Evolutionary conservation across 1,140 invertebrate genomes (phyloP).

Genomic region (Coenobita brevimanus): DNA sequence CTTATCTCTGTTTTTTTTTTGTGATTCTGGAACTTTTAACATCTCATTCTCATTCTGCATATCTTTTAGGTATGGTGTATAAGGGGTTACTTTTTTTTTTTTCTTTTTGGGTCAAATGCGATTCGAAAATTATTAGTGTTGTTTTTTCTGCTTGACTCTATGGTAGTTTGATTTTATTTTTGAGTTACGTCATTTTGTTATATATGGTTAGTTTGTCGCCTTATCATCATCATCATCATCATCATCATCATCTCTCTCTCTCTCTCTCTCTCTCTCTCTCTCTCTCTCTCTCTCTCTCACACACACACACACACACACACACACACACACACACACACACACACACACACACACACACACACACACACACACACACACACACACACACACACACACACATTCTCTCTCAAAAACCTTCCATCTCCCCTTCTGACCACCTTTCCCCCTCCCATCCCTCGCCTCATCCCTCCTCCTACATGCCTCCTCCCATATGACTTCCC

Average conservation of each 20-base stretch:
- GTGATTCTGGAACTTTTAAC: too few species aligned
- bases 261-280: neutral
- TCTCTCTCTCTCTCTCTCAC: neutral
- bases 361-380: neutral
- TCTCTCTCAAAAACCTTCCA: neutral
- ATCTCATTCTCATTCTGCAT: too few species aligned
- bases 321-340: neutral
- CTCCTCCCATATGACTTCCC: slow-evolving; percentile 23
- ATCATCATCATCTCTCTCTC: neutral
- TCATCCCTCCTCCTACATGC: neutral
- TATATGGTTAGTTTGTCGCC: neutral
- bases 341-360: neutral
- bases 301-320: neutral
- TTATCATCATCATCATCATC: slow-evolving; percentile 2
- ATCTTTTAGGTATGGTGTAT: too few species aligned
- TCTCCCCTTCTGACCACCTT: neutral
- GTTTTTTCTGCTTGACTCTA: too few species aligned
- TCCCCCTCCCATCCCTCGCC: too few species aligned
- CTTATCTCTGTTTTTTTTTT: too few species aligned
- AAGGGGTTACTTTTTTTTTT: too few species aligned
- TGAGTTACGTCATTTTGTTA: neutral
- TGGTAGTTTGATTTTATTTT: too few species aligned
- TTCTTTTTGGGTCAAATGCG: too few species aligned
- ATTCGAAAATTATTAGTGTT: too few species aligned
- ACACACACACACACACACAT: neutral